A percentile compares a stretch with the other conserved stretches of the same genome.
phyloP scores from a whole-genome alignment of 2,797 vertebrate species.

The Garrulus glandarius region DNA sequence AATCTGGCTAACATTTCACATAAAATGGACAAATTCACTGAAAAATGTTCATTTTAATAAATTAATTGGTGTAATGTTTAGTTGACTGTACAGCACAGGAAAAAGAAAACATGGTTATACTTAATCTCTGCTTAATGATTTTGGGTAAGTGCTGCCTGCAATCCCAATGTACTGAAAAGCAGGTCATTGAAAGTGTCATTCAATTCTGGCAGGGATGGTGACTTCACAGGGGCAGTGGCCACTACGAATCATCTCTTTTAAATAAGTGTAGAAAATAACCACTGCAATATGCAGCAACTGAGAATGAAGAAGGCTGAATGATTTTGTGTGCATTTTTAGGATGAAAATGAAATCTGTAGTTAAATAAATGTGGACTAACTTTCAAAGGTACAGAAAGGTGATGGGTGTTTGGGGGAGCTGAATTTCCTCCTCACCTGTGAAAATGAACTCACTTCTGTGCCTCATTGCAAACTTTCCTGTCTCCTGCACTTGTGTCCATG shows the following conservation, averaged over 20 bases:
- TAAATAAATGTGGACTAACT: background rate
- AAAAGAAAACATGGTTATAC: conserved; percentile 73
- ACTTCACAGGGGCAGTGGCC: conserved; percentile 50
- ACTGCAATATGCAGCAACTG: background rate
- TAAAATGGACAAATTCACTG: conserved; percentile 40
- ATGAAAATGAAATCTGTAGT: background rate
- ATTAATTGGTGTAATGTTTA: conserved; percentile 58
- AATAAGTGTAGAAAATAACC: conserved; percentile 41
- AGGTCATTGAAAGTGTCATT: conserved; percentile 64
- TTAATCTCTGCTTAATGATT: conserved; percentile 74
- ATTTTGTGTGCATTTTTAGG: background rate
- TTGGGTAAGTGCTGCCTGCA: conserved; percentile 61
- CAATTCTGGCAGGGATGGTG: conserved; percentile 54
- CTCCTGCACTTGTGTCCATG: background rate
- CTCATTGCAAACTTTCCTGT: background rate
- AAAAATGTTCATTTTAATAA: conserved; percentile 54
- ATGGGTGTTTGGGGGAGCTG: background rate
- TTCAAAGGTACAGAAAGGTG: background rate
- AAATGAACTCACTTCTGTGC: background rate
- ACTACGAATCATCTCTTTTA: conserved; percentile 39
- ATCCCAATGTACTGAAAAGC: conserved; percentile 58
- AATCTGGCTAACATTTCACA: conserved; percentile 50
- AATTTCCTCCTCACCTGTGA: background rate
- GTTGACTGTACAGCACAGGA: conserved; percentile 21
- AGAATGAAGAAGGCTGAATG: background rate